Evolutionary conservation across 2,113 vertebrate species (phyloP).

Genomic region (Silurus meridionalis): DNA sequence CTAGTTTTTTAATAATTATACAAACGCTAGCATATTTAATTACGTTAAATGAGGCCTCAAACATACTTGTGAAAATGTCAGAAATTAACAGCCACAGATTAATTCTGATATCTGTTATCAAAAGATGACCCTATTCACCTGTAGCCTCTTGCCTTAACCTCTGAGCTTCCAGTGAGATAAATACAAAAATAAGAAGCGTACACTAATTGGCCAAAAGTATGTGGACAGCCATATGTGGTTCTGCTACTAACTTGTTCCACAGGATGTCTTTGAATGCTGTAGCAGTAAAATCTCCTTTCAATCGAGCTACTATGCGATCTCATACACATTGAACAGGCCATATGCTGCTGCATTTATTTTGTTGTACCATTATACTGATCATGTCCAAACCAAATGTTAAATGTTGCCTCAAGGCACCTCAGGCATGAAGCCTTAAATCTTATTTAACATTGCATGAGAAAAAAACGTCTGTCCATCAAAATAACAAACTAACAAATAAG

Average conservation of each 20-base stretch:
- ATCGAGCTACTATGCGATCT: background rate
- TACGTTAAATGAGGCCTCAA: background rate
- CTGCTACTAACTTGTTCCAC: background rate
- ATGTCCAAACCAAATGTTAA: background rate
- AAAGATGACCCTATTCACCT: background rate
- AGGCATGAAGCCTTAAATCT: background rate
- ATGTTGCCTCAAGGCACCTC: slow-evolving; percentile 3
- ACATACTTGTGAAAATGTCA: background rate
- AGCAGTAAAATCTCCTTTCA: background rate
- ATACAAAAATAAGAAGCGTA: background rate
- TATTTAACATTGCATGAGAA: background rate
- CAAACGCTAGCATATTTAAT: background rate
- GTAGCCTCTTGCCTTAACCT: background rate
- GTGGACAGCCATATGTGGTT: background rate
- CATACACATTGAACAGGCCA: background rate
- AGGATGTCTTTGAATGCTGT: background rate
- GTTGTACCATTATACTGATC: slow-evolving; percentile 1
- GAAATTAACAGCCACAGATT: background rate
- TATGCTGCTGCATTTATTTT: background rate
- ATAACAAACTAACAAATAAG: slow-evolving; percentile 29
- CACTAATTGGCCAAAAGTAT: background rate
- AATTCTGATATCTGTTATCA: background rate
- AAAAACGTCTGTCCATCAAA: slow-evolving; percentile 15
- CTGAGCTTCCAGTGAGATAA: background rate
- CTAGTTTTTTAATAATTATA: background rate